Evolutionary conservation across 2,888 invertebrate genomes (phyloP).

Genomic region (Drepana falcataria): DNA sequence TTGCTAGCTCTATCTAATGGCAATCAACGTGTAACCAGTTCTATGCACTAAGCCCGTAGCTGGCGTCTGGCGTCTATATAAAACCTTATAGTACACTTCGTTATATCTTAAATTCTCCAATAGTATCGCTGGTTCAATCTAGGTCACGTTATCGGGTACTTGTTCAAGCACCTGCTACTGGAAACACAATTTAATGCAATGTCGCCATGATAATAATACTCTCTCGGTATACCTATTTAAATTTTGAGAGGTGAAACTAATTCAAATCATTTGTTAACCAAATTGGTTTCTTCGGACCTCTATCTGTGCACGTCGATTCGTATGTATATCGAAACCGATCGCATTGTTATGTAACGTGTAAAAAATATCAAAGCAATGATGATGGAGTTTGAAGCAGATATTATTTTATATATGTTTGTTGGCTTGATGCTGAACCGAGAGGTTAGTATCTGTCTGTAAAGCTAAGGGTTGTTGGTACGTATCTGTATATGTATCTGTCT

Average conservation of each 20-base stretch:
- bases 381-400: background rate
- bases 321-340: background rate
- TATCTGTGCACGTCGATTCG: background rate
- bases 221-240: slow-evolving; percentile 2
- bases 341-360: background rate
- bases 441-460: too few relatives aligned
- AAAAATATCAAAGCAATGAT: background rate
- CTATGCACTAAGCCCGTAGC: background rate
- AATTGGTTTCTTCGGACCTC: slow-evolving; percentile 15
- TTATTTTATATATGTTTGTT: background rate
- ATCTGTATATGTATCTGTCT: too few relatives aligned
- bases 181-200: slow-evolving; percentile 9
- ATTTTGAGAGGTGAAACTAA: slow-evolving; percentile 21
- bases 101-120: slow-evolving; percentile 2
- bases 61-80: background rate
- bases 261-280: slow-evolving; percentile 27
- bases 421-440: background rate
- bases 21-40: background rate
- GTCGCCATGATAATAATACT: slow-evolving; percentile 22
- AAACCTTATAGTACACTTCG: background rate
- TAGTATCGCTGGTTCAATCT: slow-evolving; percentile 31
- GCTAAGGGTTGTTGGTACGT: too few relatives aligned
- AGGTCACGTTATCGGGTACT: slow-evolving; percentile 42
- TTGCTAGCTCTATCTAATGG: background rate
- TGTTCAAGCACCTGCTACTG: slow-evolving; percentile 28